These are phyloP conservation scores for Okamejei kenojei DNA, from an alignment of 2,797 vertebrate genomes.

Conservation along the genomic window DNA sequence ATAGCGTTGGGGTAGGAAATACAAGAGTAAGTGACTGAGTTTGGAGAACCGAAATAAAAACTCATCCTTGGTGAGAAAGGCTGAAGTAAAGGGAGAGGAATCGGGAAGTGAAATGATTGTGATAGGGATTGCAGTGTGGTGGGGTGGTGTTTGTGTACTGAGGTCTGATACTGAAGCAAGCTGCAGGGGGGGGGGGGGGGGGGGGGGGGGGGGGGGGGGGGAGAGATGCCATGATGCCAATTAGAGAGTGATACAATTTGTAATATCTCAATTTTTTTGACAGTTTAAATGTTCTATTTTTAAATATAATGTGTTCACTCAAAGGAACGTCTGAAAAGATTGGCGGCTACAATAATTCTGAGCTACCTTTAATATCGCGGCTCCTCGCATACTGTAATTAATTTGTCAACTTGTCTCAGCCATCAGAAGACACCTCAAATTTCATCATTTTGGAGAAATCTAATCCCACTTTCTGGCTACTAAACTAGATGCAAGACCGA, in stretches of 20 bases:
- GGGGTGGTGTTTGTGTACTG: not conserved
- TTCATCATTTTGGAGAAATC: not conserved
- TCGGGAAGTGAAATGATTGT: not conserved
- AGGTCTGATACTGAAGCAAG: not conserved
- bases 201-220: not conserved
- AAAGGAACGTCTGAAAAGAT: not conserved
- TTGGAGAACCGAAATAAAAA: too few species aligned
- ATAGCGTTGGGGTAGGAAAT: too few species aligned
- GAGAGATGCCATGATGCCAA: not conserved
- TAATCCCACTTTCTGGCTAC: not conserved
- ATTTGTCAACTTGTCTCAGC: not conserved
- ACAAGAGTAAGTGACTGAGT: too few species aligned
- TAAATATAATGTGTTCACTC: not conserved
- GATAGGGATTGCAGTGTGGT: too few species aligned
- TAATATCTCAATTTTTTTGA: not conserved
- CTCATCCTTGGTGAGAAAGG: too few species aligned
- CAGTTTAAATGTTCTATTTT: not conserved
- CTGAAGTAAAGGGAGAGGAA: not conserved
- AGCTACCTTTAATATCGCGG: not conserved
- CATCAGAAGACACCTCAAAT: not conserved
- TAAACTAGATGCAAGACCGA: not conserved
- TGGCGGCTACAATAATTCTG: not conserved
- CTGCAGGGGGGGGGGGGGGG: not conserved
- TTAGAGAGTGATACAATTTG: not conserved
- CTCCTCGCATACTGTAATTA: not conserved